Evolutionary conservation across 2,888 invertebrate species (phyloP), one percentile per base, ranked within the genome.

Genomic region (Stenoptilia bipunctidactyla): DNA sequence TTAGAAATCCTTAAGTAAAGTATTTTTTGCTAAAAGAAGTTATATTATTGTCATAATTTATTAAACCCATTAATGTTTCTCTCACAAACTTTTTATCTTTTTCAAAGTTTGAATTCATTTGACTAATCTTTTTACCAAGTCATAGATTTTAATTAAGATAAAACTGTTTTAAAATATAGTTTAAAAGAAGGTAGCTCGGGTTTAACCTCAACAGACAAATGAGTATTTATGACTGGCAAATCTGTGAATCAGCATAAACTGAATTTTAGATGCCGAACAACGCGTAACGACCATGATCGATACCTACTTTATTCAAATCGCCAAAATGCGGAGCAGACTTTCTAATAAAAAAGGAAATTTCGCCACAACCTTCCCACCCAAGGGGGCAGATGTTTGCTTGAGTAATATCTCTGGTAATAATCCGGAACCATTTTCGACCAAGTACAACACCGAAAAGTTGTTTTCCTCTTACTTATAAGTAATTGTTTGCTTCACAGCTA

Each of bases 261-360:
- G 44, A 43, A 46, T 25, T 44, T 44, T 44, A 42, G 46, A 46
- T 44, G 5, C 25, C 5, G 9, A 5, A 6, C 25, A 9, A 43
- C 36, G 40, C 37, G 41, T 44, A 49, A 46, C 45, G 48, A 47
- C 46, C 47, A 44, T 49, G 45, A 50, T 47, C 44, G 44, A 56
- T 53, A 51, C n/a, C n/a, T n/a, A n/a, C 55, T 55, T 59, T 58
- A 59, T 58, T 55, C 55, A 55, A 56, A 60, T 54, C 46, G 48
- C 52, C 40, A 40, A 45, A 49, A 40, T 46, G 39, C 39, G 27
- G 45, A 51, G 49, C 52, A 51, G 50, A 54, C 50, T 52, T 47
- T 47, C 46, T 46, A 54, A 56, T 55, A 55, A 56, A 55, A 55
- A 40, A 38, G 37, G 39, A 38, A 25, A 25, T 9, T 39, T 39